Percentiles rank a stretch among this genome's conserved stretches.
These are phyloP conservation scores for Maccullochella peelii DNA, from an alignment of 2,113 vertebrate species.

Conservation along the genomic window DNA sequence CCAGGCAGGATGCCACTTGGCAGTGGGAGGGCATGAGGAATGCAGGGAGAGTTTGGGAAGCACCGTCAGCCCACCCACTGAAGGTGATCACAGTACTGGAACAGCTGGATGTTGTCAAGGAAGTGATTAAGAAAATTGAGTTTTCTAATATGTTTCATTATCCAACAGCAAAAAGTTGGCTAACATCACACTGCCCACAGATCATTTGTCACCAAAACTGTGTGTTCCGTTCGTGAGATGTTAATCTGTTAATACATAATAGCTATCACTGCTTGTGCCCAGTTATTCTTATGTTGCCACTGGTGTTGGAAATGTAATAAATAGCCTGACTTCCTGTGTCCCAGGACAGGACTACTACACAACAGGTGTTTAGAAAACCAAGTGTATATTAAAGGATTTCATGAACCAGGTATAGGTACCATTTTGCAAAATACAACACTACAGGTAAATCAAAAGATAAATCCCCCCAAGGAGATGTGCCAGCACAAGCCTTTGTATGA, in stretches of 20 bases:
- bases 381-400: slow-evolving; percentile 38
- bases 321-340: slow-evolving; percentile 7
- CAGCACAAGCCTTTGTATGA: background rate
- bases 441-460: slow-evolving; percentile 18
- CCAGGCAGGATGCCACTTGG: slow-evolving; percentile 59
- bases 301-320: background rate
- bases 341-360: background rate
- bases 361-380: slow-evolving; percentile 21
- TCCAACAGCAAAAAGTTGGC: background rate
- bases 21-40: slow-evolving; percentile 49
- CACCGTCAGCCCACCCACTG: slow-evolving; percentile 34
- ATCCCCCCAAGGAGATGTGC: background rate
- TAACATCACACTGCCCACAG: background rate
- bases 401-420: background rate
- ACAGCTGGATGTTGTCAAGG: slow-evolving; percentile 26
- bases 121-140: background rate
- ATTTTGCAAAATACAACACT: slow-evolving; percentile 18
- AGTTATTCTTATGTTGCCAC: background rate
- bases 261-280: background rate
- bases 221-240: background rate
- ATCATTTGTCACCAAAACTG: background rate
- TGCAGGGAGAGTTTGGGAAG: slow-evolving; percentile 43
- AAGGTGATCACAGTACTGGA: slow-evolving; percentile 26
- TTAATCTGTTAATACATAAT: background rate
- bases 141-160: slow-evolving; percentile 5